These are phyloP conservation scores for Oreortyx pictus DNA, from an alignment of 2,797 vertebrate species.

Conservation along the genomic window DNA sequence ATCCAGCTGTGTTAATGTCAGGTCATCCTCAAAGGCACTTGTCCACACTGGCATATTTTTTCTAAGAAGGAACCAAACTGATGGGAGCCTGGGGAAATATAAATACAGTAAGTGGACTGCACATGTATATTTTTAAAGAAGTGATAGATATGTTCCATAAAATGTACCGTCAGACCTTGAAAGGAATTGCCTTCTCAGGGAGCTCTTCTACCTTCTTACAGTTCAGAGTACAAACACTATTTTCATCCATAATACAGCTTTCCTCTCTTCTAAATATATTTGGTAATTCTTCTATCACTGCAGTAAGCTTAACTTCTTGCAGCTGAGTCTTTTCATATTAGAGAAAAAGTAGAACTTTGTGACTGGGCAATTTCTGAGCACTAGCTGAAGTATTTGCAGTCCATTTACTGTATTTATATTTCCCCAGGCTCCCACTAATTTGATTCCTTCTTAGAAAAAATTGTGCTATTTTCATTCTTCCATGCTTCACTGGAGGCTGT, in stretches of 20 bases:
- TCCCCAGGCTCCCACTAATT: background rate
- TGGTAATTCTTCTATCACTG: too few relatives aligned
- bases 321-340: too few relatives aligned
- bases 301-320: too few relatives aligned
- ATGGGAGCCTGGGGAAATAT: background rate
- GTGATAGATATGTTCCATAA: too few relatives aligned
- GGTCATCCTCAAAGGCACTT: background rate
- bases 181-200: too few relatives aligned
- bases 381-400: background rate
- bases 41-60: background rate
- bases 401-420: background rate
- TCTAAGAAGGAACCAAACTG: background rate
- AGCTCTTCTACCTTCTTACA: too few relatives aligned
- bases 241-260: too few relatives aligned
- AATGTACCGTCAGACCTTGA: too few relatives aligned
- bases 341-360: too few relatives aligned
- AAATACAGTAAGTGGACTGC: background rate
- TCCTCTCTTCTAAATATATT: too few relatives aligned
- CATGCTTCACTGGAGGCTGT: background rate
- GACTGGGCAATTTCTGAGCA: too few relatives aligned
- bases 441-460: background rate
- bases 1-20: rapidly evolving
- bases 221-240: too few relatives aligned
- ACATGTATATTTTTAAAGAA: background rate
- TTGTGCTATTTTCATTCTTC: background rate